Base-by-base conservation (phyloP, 2,888 invertebrate species). In the Coenonympha glycerion region DNA sequence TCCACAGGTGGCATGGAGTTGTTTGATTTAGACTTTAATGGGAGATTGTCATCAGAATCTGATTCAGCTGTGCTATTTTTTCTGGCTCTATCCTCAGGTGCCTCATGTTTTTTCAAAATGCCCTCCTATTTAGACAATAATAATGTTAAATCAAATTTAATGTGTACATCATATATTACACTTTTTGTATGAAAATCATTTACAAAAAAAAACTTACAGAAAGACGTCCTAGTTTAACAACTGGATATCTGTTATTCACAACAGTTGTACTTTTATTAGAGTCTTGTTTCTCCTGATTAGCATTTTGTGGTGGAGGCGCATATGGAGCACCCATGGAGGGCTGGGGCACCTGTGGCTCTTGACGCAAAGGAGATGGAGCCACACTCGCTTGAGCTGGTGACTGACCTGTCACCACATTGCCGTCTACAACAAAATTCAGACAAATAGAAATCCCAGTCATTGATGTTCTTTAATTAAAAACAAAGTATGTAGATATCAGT, bases 311-410 rank as follows among this genome's bases (percentile, higher is more conserved):
- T 30, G 67, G 70, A 0, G 73, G 71, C 13, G 82, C 76, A 55
- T 84, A 86, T 0, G 85, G 84, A 11, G 80, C 80, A 9, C 86
- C 84, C 85, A 86, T 87, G 2, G 82, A 80, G 26, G 87, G 80
- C 58, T 81, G 82, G 66, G 88, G 87, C 73, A 86, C 87, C 70
- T 84, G 86, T 2, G 87, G 87, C 68, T 88, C 87, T 55, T 79
- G 81, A 28, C 87, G 82, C 47, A 88, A 67, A 8, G 89, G 88
- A 33, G 88, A 87, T 16, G 90, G 90, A 28, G 90, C 90, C 49
- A 89, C 89, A 61, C 90, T 90, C 15, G 90, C 90, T 76, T 90
- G 90, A 16, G 90, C 90, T 52, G 91, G 90, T 33, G 91, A 90
- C 57, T 90, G 89, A 8, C 89, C 89, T 60, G 82, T 79, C 64